These are phyloP conservation scores for Leptinotarsa juncta DNA, from an alignment of 2,888 invertebrate genomes.

Conservation along the genomic window DNA sequence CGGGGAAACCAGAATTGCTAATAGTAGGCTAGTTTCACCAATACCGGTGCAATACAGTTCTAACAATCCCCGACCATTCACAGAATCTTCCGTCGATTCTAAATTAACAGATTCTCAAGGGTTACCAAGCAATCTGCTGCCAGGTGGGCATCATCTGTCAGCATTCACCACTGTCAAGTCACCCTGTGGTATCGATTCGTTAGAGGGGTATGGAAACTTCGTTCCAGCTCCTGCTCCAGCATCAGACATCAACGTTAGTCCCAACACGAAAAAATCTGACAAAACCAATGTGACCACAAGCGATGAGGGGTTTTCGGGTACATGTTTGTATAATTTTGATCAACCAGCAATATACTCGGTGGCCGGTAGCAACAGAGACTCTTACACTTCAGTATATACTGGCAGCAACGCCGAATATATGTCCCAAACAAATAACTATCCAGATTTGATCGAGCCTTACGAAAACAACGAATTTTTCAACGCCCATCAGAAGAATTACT, in stretches of 20 bases:
- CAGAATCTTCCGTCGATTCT: slow-evolving; percentile 72
- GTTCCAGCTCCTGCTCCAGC: slow-evolving; percentile 69
- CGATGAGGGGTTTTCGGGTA: slow-evolving; percentile 57
- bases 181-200: slow-evolving; percentile 66
- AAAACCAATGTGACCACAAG: slow-evolving; percentile 58
- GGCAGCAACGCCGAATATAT: slow-evolving; percentile 73
- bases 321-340: slow-evolving; percentile 67
- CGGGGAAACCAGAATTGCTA: slow-evolving; percentile 39
- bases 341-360: slow-evolving; percentile 81
- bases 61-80: slow-evolving; percentile 64
- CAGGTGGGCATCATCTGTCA: slow-evolving; percentile 69
- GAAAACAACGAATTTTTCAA: slow-evolving; percentile 66
- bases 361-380: slow-evolving; percentile 77
- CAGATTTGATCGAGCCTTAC: slow-evolving; percentile 75
- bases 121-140: slow-evolving; percentile 55
- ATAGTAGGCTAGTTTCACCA: slow-evolving; percentile 47
- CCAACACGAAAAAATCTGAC: slow-evolving; percentile 62
- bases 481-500: slow-evolving; percentile 67
- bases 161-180: slow-evolving; percentile 70
- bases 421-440: slow-evolving; percentile 74
- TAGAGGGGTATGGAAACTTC: slow-evolving; percentile 67
- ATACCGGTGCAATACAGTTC: slow-evolving; percentile 35
- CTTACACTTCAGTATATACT: slow-evolving; percentile 81
- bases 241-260: slow-evolving; percentile 68
- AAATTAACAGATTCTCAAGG: slow-evolving; percentile 57